These are phyloP conservation scores for Percopsis transmontana DNA, from an alignment of 2,113 vertebrate genomes.

Conservation along the genomic window DNA sequence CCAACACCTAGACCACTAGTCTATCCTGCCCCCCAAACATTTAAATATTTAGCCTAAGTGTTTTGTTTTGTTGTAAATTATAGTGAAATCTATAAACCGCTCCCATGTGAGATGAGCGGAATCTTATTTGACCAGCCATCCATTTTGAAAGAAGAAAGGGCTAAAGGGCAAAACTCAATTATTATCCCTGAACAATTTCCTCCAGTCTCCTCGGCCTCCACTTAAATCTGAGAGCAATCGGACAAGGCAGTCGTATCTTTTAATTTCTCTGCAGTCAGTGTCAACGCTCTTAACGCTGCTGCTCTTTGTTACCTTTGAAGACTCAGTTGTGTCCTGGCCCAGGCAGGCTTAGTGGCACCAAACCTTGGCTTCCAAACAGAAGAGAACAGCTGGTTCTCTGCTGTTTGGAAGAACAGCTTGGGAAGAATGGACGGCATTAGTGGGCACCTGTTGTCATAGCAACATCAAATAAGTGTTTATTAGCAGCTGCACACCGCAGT, in stretches of 20 bases:
- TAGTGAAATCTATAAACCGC: conserved; percentile 23
- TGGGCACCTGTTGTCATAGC: conserved; percentile 43
- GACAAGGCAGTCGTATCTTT: conserved; percentile 8
- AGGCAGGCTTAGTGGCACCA: conserved; percentile 29
- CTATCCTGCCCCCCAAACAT: background rate
- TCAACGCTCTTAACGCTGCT: conserved; percentile 1
- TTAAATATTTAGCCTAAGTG: background rate
- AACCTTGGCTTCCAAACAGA: conserved; percentile 5
- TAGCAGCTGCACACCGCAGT: too few relatives aligned
- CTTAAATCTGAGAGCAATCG: conserved; percentile 32
- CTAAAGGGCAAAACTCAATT: conserved; percentile 11
- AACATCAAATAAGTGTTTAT: conserved; percentile 21
- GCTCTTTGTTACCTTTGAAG: background rate
- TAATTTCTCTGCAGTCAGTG: conserved; percentile 21
- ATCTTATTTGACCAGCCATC: background rate
- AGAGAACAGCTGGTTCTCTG: conserved; percentile 21
- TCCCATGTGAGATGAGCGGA: conserved; percentile 20
- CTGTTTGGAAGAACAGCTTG: conserved; percentile 4
- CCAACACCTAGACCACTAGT: too few relatives aligned
- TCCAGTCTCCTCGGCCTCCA: conserved; percentile 27
- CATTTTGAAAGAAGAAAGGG: conserved; percentile 2
- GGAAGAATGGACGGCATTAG: background rate
- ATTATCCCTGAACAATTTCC: conserved; percentile 7
- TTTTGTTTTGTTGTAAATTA: background rate
- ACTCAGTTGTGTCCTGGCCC: background rate